Conservation (phyloP, 1,140 invertebrate genomes). For the Lethrus apterus region DNA sequence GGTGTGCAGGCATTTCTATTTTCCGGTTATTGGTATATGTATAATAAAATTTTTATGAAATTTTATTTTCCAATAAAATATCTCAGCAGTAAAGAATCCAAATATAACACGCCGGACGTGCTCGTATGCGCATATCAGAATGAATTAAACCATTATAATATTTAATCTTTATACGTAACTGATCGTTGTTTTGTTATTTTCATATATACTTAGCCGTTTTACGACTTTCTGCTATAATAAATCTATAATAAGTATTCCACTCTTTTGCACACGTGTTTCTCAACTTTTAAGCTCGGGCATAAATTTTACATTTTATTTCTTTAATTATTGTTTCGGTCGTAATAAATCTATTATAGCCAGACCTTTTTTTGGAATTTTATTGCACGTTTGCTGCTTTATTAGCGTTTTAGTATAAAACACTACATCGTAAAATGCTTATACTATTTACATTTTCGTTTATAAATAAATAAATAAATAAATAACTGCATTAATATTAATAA, state of each 20-base stretch:
- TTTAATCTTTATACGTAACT: conserved; percentile 20
- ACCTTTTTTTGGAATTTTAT: too few relatives aligned
- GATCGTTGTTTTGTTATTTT: conserved; percentile 26
- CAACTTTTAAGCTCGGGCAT: conserved; percentile 4
- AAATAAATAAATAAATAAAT: too few relatives aligned
- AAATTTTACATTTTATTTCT: conserved; percentile 12
- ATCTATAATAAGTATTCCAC: conserved; percentile 27
- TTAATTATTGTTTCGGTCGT: conserved; percentile 9
- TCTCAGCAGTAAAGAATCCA: conserved; percentile 22
- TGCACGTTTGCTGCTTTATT: too few relatives aligned
- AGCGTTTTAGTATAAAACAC: too few relatives aligned
- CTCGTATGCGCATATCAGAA: conserved; percentile 24
- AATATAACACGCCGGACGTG: conserved; percentile 25
- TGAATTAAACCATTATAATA: conserved; percentile 33
- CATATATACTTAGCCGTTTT: conserved; percentile 24
- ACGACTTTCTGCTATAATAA: conserved; percentile 28
- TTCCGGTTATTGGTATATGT: conserved; percentile 15
- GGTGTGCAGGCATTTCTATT: conserved; percentile 18
- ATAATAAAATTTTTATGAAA: conserved; percentile 24
- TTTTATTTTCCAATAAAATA: conserved; percentile 26
- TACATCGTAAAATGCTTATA: too few relatives aligned
- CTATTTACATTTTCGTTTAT: too few relatives aligned
- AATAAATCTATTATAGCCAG: conserved; percentile 12
- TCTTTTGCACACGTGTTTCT: conserved; percentile 27
- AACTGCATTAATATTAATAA: too few relatives aligned